A percentile compares a stretch with the other conserved stretches of the same genome.
These are phyloP conservation scores for Eurypyga helias DNA, from an alignment of 2,113 vertebrate genomes.

Conservation along the genomic window DNA sequence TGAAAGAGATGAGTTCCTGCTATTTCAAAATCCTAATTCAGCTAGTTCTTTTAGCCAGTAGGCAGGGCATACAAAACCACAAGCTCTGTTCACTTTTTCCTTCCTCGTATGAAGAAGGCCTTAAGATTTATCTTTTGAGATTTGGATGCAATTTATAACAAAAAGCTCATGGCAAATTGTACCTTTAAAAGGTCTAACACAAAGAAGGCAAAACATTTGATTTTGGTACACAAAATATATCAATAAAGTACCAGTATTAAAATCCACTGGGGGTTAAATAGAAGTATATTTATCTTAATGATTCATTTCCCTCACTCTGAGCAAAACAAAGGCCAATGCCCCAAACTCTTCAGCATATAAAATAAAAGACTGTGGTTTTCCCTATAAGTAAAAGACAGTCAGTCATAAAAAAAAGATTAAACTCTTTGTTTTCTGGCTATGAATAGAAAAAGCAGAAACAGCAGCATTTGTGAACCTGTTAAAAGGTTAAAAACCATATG, in stretches of 20 bases:
- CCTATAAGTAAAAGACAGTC: neutral
- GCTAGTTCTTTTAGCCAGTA: neutral
- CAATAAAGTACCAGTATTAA: neutral
- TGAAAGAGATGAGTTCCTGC: neutral
- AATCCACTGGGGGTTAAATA: neutral
- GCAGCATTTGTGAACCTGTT: neutral
- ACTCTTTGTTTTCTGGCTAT: neutral
- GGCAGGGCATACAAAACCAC: neutral
- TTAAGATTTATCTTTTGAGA: neutral
- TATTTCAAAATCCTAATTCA: neutral
- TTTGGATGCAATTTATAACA: neutral
- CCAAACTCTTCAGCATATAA: neutral
- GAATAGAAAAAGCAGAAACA: neutral
- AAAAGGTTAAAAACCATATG: neutral
- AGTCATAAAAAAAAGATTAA: neutral
- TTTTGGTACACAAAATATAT: neutral
- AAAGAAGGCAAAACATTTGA: neutral
- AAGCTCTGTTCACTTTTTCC: neutral
- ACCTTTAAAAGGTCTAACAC: neutral
- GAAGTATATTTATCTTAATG: neutral
- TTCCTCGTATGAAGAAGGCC: neutral
- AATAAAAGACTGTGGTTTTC: neutral
- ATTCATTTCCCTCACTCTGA: neutral
- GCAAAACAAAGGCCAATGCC: neutral
- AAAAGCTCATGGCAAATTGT: neutral